A percentile compares a stretch with the other conserved stretches of the same genome.
These are phyloP conservation scores for Edolisoma coerulescens DNA, from an alignment of 2,113 vertebrate genomes.

Conservation along the genomic window DNA sequence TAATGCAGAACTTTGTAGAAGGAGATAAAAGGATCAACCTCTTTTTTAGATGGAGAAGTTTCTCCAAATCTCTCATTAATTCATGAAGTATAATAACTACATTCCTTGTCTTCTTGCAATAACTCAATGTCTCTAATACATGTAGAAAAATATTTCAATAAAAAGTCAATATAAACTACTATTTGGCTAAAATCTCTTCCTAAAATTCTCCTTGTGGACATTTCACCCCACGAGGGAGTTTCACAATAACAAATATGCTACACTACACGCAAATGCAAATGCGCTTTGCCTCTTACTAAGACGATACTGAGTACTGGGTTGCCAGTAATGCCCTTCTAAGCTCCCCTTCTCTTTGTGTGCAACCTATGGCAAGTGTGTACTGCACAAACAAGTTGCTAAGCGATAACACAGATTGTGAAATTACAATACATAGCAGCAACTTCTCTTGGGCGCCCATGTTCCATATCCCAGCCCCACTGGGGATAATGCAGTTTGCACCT, in stretches of 20 bases:
- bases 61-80: neutral
- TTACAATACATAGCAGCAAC: neutral
- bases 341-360: neutral
- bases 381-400: constrained; percentile 34
- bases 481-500: neutral
- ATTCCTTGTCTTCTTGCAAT: neutral
- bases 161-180: neutral
- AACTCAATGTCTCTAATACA: neutral
- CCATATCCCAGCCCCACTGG: neutral
- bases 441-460: neutral
- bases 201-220: neutral
- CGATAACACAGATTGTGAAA: constrained; percentile 29
- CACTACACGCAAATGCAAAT: neutral
- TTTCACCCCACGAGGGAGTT: neutral
- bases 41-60: neutral
- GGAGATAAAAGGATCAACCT: neutral
- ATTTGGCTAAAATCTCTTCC: neutral
- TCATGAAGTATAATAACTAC: neutral
- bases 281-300: neutral
- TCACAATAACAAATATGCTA: neutral
- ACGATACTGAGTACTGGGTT: neutral
- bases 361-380: neutral
- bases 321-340: neutral
- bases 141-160: neutral
- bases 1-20: neutral